phyloP scores from a whole-genome alignment of 2,888 invertebrate species.

The Alentia gelatinosa region DNA sequence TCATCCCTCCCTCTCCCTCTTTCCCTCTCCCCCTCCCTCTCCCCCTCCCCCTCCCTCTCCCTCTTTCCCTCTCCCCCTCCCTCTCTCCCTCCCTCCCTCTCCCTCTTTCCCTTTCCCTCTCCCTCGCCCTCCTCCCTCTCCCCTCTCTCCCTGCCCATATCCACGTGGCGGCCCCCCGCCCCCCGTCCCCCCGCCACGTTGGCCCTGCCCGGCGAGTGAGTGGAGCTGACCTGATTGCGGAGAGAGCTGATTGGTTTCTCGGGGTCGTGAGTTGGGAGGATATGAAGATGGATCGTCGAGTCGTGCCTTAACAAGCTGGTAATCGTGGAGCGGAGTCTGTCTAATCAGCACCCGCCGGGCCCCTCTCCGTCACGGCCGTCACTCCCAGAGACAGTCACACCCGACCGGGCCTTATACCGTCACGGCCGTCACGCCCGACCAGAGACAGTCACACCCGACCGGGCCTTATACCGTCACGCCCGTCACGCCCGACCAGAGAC shows the following conservation, averaged over 20 bases:
- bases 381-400: too few species aligned
- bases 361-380: too few species aligned
- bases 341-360: constrained; percentile 1
- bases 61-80: not conserved
- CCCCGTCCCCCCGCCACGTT: not conserved
- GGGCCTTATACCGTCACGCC: too few species aligned
- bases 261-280: not conserved
- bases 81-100: not conserved
- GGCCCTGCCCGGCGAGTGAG: not conserved
- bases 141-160: too few species aligned
- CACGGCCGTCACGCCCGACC: too few species aligned
- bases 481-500: too few species aligned
- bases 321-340: not conserved
- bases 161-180: not conserved
- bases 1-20: not conserved
- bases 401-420: too few species aligned
- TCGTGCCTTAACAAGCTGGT: not conserved
- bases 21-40: not conserved
- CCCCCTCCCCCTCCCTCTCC: not conserved
- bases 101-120: not conserved
- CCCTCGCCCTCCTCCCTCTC: not conserved
- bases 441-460: too few species aligned
- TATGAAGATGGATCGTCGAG: not conserved
- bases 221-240: not conserved
- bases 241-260: not conserved